Evolutionary conservation across 2,888 invertebrate species (phyloP), one percentile per base, ranked within the genome.

Genomic region (Pristionchus fissidentatus): DNA sequence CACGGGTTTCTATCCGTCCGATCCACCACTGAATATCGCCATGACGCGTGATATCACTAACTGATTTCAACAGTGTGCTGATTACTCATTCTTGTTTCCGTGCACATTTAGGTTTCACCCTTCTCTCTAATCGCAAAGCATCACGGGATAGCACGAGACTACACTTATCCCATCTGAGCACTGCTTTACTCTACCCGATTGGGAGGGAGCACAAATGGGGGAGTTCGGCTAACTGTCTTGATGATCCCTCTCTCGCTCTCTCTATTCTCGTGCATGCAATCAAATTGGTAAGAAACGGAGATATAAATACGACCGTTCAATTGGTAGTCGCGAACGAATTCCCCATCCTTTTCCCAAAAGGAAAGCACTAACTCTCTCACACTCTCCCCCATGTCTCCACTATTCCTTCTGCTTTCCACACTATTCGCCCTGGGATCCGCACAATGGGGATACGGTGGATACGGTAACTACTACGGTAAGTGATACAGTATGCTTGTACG

Each of bases 201-300:
- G 15, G 19, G 55, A 13, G n/a, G n/a, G n/a, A n/a, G n/a, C n/a
- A n/a, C n/a, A n/a, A n/a, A n/a, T n/a, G n/a, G n/a, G n/a, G n/a
- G 15, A 32, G 38, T 66, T 66, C 66, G 66, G 66, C 66, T 66
- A 66, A 66, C 66, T 41, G 66, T 29, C 41, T 32, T n/a, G n/a
- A n/a, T n/a, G n/a, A n/a, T n/a, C n/a, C n/a, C 19, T 10, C 35
- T 35, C 62, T 35, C 22, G 32, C 62, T 19, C 10, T 60, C n/a
- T 26, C 57, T 57, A 10, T 10, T 57, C 57, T 57, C 22, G n/a
- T 29, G 10, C 38, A 66, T n/a, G 66, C n/a, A n/a, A n/a, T n/a
- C n/a, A n/a, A n/a, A n/a, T n/a, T n/a, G n/a, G n/a, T n/a, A n/a
- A n/a, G 32, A 41, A 66, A 19, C 38, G 22, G 66, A 66, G 66